Percentiles rank a stretch among this genome's conserved stretches.
These are phyloP conservation scores for Melanotaenia trifasciata DNA, from an alignment of 2,797 vertebrate genomes.

Conservation along the genomic window DNA sequence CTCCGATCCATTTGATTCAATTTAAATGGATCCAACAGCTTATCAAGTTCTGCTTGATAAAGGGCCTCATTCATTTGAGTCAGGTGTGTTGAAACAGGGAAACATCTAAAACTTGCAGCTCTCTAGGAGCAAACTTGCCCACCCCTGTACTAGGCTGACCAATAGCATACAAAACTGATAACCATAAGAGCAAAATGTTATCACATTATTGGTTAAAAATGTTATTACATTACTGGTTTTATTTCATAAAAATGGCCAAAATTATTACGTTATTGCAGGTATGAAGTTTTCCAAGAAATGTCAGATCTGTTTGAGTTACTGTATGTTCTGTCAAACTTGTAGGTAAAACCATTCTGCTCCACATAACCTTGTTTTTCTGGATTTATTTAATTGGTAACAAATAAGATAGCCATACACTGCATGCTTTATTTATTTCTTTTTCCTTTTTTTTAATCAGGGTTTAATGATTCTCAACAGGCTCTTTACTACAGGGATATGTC, in stretches of 20 bases:
- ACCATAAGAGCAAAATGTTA: no score
- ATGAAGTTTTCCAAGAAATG: no score
- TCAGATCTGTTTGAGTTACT: no score
- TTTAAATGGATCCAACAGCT: background rate
- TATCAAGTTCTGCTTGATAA: background rate
- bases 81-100: background rate
- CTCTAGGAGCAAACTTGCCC: background rate
- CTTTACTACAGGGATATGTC: slow-evolving; percentile 23
- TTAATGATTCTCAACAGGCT: slow-evolving; percentile 45
- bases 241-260: no score
- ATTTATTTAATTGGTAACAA: background rate
- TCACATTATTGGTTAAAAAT: no score
- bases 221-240: no score
- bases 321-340: background rate
- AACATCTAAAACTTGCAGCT: background rate
- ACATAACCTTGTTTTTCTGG: background rate
- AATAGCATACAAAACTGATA: no score
- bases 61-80: background rate
- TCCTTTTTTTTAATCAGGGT: background rate
- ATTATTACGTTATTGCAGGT: no score
- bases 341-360: background rate
- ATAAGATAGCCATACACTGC: background rate
- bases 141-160: no score
- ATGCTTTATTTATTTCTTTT: background rate
- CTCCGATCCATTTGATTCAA: background rate